Percentiles rank a stretch among this genome's conserved stretches.
Evolutionary conservation across 1,140 invertebrate genomes (phyloP).

Genomic region (Aporrectodea caliginosa): DNA sequence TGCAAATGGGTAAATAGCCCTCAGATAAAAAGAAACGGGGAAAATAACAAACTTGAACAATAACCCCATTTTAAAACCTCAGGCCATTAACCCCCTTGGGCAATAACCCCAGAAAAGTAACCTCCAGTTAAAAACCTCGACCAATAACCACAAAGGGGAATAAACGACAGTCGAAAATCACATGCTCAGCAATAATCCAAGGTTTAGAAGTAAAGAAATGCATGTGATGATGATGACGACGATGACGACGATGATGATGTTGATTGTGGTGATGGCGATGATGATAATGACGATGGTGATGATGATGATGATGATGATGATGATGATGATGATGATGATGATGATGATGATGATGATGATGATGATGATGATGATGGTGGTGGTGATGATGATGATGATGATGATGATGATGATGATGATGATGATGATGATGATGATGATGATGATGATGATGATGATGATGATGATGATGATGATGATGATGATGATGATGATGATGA

Average conservation of each 20-base stretch:
- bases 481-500: background rate
- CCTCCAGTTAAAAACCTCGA: too few species aligned
- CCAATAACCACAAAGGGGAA: too few species aligned
- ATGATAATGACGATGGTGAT: background rate
- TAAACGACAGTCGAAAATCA: too few species aligned
- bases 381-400: background rate
- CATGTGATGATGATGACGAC: background rate
- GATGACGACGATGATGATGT: background rate
- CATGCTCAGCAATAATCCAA: too few species aligned
- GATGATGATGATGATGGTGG: background rate
- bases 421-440: background rate
- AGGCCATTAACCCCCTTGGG: too few species aligned
- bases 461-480: slow-evolving; percentile 3
- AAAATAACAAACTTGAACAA: too few species aligned
- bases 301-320: background rate
- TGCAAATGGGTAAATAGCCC: too few species aligned
- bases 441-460: slow-evolving; percentile 2
- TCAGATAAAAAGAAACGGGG: too few species aligned
- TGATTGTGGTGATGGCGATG: background rate
- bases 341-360: slow-evolving; percentile 3
- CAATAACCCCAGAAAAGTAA: too few species aligned
- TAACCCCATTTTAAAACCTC: too few species aligned
- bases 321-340: background rate
- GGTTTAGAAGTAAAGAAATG: too few species aligned
- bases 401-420: background rate